Conservation (phyloP, 2,888 invertebrate genomes). For the Gerris lacustris region DNA sequence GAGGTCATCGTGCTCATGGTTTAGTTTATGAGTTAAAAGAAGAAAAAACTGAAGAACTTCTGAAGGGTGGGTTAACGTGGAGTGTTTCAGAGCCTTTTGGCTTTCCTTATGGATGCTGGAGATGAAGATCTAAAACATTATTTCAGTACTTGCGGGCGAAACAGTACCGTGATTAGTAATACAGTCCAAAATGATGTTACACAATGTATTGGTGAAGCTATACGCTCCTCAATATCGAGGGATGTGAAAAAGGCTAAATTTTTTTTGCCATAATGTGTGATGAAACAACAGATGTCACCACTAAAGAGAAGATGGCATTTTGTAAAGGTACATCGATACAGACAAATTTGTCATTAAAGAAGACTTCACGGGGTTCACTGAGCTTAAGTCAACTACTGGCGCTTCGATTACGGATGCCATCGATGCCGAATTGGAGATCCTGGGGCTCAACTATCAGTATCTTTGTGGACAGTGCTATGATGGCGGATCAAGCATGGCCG, state of each 20-base stretch:
- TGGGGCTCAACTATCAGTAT: no score
- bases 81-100: slow-evolving; percentile 29
- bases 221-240: not conserved
- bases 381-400: no score
- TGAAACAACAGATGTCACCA: slow-evolving; percentile 32
- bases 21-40: no score
- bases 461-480: no score
- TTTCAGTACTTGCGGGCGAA: slow-evolving; percentile 26
- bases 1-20: slow-evolving; percentile 30
- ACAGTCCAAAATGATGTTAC: slow-evolving; percentile 16
- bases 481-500: no score
- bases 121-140: slow-evolving; percentile 29
- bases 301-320: slow-evolving; percentile 31
- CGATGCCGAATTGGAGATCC: no score
- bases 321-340: slow-evolving; percentile 30
- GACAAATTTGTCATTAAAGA: no score
- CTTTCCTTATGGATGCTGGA: slow-evolving; percentile 29
- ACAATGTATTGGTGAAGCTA: not conserved
- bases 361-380: no score
- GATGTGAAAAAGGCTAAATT: slow-evolving; percentile 21
- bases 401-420: no score
- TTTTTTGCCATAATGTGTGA: slow-evolving; percentile 32
- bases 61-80: no score
- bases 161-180: slow-evolving; percentile 31
- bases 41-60: no score